phyloP scores from a whole-genome alignment of 1,140 invertebrate species.

The Microplitis demolitor region DNA sequence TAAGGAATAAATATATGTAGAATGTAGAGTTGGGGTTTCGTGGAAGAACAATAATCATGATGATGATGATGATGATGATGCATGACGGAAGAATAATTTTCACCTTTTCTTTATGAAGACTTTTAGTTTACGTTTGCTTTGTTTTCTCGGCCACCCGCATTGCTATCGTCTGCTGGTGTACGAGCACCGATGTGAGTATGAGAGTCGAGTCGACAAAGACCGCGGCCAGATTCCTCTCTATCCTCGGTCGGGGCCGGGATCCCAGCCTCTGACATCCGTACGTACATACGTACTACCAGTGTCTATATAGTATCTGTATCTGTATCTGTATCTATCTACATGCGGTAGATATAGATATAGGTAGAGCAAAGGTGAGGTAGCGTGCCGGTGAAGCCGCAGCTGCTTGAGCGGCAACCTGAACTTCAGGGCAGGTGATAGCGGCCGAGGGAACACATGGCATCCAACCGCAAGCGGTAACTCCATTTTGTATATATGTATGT shows the following conservation, averaged over 20 bases:
- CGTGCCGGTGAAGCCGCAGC: too few relatives aligned
- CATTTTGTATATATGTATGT: neutral
- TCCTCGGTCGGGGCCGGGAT: neutral
- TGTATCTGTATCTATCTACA: too few relatives aligned
- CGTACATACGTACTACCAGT: too few relatives aligned
- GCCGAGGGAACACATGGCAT: neutral
- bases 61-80: too few relatives aligned
- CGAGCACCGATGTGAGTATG: neutral
- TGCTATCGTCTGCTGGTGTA: neutral
- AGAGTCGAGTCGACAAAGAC: neutral
- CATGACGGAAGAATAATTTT: too few relatives aligned
- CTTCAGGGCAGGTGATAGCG: slow-evolving; percentile 2
- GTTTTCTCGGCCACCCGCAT: neutral
- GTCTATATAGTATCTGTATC: too few relatives aligned
- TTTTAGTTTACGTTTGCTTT: neutral
- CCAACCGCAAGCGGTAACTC: neutral
- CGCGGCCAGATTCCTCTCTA: neutral
- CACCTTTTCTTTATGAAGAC: too few relatives aligned
- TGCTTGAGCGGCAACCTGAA: too few relatives aligned
- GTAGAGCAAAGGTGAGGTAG: neutral
- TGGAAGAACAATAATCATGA: too few relatives aligned
- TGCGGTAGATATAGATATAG: neutral
- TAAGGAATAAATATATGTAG: too few relatives aligned
- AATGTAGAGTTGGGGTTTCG: too few relatives aligned
- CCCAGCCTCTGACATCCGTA: too few relatives aligned